phyloP scores from a whole-genome alignment of 2,797 vertebrate species.

The Coilia nasus region DNA sequence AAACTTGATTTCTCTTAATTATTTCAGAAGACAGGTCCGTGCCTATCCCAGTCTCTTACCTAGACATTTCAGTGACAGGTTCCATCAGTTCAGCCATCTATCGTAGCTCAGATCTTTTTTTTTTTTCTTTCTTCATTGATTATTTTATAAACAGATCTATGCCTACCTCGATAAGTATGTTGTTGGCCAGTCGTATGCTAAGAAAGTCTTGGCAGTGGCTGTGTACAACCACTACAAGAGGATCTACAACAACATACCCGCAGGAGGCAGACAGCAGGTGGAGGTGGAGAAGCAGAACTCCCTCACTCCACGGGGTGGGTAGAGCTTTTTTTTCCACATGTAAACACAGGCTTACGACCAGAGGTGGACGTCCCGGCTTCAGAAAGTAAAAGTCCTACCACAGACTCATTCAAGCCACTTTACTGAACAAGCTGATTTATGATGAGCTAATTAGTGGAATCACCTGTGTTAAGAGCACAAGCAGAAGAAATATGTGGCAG shows the following conservation, averaged over 20 bases:
- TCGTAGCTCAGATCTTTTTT: background rate
- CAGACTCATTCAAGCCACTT: too few relatives aligned
- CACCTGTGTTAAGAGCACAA: too few relatives aligned
- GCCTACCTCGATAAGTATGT: slow-evolving; percentile 98
- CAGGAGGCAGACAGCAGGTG: slow-evolving; percentile 86
- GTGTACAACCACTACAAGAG: slow-evolving; percentile 99
- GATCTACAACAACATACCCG: slow-evolving; percentile 97
- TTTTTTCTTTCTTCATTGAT: slow-evolving; percentile 43
- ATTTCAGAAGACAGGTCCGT: too few relatives aligned
- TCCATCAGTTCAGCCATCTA: background rate
- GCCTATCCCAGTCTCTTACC: background rate
- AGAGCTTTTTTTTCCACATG: background rate
- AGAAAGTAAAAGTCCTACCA: too few relatives aligned
- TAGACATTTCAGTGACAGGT: background rate
- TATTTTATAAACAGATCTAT: slow-evolving; percentile 82
- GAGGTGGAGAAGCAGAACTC: slow-evolving; percentile 93
- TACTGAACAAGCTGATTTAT: too few relatives aligned
- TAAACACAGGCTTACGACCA: background rate
- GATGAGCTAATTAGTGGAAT: too few relatives aligned
- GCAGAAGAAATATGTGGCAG: too few relatives aligned
- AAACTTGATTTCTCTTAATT: too few relatives aligned
- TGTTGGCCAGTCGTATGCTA: slow-evolving; percentile 95
- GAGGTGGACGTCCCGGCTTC: too few relatives aligned
- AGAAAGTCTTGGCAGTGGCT: slow-evolving; percentile 96
- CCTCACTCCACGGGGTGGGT: slow-evolving; percentile 92